These are phyloP conservation scores for Sebastolobus alascanus DNA, from an alignment of 2,797 vertebrate genomes.

Conservation along the genomic window DNA sequence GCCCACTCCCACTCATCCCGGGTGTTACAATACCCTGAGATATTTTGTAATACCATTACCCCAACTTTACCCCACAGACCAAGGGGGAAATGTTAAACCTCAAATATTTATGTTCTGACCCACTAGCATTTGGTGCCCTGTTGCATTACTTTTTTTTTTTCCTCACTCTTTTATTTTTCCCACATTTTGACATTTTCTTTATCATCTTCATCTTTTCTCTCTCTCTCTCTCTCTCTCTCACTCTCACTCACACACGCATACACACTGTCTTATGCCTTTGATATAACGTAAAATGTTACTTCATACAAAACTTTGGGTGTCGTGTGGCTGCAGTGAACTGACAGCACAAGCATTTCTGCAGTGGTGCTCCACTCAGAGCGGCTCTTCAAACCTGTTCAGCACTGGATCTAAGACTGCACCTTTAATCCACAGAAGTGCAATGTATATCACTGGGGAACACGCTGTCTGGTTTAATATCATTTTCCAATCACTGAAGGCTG, in stretches of 20 bases:
- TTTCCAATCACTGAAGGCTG: conserved; percentile 83
- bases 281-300: too few relatives aligned
- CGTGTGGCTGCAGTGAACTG: conserved; percentile 12
- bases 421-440: too few relatives aligned
- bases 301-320: neutral
- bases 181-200: conserved; percentile 44
- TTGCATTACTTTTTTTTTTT: conserved; percentile 52
- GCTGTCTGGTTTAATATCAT: conserved; percentile 84
- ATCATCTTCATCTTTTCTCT: conserved; percentile 49
- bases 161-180: conserved; percentile 55
- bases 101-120: conserved; percentile 80
- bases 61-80: conserved; percentile 58
- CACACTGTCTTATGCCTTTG: too few relatives aligned
- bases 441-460: conserved; percentile 58
- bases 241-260: neutral
- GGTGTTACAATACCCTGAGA: conserved; percentile 38
- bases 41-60: conserved; percentile 28
- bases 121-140: conserved; percentile 63
- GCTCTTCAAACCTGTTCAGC: too few relatives aligned
- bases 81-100: conserved; percentile 81
- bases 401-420: too few relatives aligned
- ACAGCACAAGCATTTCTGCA: conserved; percentile 18
- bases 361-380: neutral
- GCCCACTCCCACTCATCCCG: conserved; percentile 18
- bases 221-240: conserved; percentile 26